Evolutionary conservation across 2,888 invertebrate species (phyloP).

Genomic region (Euzophera pinguis): DNA sequence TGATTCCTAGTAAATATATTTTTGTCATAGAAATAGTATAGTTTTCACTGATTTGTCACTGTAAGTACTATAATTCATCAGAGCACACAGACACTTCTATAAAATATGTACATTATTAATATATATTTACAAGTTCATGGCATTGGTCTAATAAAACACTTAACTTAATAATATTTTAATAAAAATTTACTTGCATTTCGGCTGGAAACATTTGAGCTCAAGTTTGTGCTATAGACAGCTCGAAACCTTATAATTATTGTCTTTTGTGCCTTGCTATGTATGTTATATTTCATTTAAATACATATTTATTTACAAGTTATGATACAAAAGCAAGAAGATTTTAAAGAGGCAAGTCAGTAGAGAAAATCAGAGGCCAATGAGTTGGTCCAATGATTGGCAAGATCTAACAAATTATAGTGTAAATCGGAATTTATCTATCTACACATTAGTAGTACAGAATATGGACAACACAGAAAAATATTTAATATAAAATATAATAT

Average conservation of each 20-base stretch:
- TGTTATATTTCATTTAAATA: slow-evolving; percentile 11
- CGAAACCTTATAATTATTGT: slow-evolving; percentile 36
- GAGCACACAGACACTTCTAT: not conserved
- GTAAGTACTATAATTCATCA: not conserved
- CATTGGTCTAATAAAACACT: slow-evolving; percentile 57
- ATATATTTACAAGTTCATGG: slow-evolving; percentile 66
- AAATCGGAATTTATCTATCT: not conserved
- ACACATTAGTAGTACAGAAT: not conserved
- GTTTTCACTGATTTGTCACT: no score
- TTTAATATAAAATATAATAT: not conserved
- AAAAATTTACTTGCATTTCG: slow-evolving; percentile 42
- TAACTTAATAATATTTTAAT: slow-evolving; percentile 24
- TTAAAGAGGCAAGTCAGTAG: slow-evolving; percentile 7
- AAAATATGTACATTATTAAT: slow-evolving; percentile 36
- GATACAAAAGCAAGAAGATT: slow-evolving; percentile 15
- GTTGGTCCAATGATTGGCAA: slow-evolving; percentile 6
- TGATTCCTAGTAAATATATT: no score
- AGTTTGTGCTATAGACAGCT: slow-evolving; percentile 42
- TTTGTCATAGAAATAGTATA: no score
- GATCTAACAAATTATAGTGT: not conserved
- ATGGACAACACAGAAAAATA: not conserved
- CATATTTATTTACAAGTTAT: slow-evolving; percentile 19
- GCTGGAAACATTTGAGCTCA: slow-evolving; percentile 39
- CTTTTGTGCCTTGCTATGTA: slow-evolving; percentile 41
- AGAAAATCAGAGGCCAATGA: not conserved